These are phyloP conservation scores for Papilio machaon DNA, from an alignment of 1,140 invertebrate genomes.

Conservation along the genomic window DNA sequence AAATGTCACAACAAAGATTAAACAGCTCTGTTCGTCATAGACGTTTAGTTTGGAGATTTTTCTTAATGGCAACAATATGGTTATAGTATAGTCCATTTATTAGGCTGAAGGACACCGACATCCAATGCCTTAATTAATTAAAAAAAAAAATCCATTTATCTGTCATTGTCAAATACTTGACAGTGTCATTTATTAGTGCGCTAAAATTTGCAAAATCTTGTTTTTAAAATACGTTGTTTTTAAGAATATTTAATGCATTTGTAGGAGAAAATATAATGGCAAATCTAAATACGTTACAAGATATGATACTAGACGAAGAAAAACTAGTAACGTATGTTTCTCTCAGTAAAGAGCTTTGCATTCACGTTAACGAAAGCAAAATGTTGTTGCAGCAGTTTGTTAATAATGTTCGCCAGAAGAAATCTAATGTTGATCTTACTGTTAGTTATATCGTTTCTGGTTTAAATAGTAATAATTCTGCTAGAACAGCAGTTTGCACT, in stretches of 20 bases:
- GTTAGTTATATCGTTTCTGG: slow-evolving; percentile 70
- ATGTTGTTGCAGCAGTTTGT: slow-evolving; percentile 56
- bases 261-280: slow-evolving; percentile 44
- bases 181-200: neutral
- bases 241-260: neutral
- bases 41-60: too few species aligned
- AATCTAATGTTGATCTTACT: slow-evolving; percentile 54
- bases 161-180: neutral
- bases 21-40: too few species aligned
- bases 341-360: slow-evolving; percentile 70
- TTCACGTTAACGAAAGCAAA: slow-evolving; percentile 73
- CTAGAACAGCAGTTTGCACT: slow-evolving; percentile 59
- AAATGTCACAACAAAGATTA: neutral
- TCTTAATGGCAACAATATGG: too few species aligned
- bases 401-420: slow-evolving; percentile 51
- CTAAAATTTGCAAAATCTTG: neutral
- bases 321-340: slow-evolving; percentile 71
- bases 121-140: too few species aligned
- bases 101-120: too few species aligned
- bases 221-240: neutral
- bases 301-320: slow-evolving; percentile 71
- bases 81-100: too few species aligned
- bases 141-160: too few species aligned
- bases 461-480: slow-evolving; percentile 53
- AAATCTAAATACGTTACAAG: slow-evolving; percentile 62